phyloP scores from a whole-genome alignment of 2,113 vertebrate genomes.

The Cynopterus brachyotis region DNA sequence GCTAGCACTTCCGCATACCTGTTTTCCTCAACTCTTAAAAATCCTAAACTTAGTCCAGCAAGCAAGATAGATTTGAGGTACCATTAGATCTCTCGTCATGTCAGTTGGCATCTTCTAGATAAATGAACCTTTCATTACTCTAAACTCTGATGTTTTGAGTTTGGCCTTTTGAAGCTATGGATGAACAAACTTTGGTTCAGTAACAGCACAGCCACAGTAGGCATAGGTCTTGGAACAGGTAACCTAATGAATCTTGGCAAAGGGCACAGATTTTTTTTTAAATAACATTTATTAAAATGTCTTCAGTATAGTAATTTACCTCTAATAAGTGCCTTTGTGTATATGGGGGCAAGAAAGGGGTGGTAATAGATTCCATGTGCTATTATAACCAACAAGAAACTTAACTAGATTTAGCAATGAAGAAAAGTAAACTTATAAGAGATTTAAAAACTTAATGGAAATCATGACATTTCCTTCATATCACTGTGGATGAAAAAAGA shows the following conservation, averaged over 20 bases:
- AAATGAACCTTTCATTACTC: too few relatives aligned
- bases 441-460: not conserved
- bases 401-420: not conserved
- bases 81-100: not conserved
- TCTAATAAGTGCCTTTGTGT: not conserved
- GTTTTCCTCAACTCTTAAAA: too few relatives aligned
- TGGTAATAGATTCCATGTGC: not conserved
- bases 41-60: too few relatives aligned
- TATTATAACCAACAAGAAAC: not conserved
- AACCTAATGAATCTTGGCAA: not conserved
- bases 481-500: not conserved
- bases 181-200: not conserved
- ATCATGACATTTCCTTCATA: not conserved
- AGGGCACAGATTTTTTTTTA: not conserved
- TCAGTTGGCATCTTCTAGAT: not conserved
- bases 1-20: too few relatives aligned
- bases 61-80: too few relatives aligned
- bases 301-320: not conserved
- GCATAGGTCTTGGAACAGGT: not conserved
- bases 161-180: too few relatives aligned
- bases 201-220: not conserved
- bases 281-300: not conserved
- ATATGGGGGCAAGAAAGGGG: too few relatives aligned
- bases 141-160: not conserved
- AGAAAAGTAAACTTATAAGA: not conserved